These are phyloP conservation scores for Onychostoma macrolepis DNA, from an alignment of 2,113 vertebrate genomes.

Conservation along the genomic window DNA sequence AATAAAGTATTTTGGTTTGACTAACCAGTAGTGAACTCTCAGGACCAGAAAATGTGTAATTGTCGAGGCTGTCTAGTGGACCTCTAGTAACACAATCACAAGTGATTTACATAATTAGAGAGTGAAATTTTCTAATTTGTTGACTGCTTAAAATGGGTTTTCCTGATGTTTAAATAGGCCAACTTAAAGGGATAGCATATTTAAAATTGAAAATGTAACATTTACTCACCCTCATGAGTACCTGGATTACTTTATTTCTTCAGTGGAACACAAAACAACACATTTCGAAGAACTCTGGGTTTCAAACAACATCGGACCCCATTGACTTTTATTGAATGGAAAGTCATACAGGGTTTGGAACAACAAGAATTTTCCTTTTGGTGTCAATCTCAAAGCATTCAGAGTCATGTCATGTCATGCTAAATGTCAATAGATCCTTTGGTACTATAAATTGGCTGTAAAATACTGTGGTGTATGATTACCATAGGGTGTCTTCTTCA, in stretches of 20 bases:
- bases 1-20: neutral
- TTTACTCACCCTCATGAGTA: neutral
- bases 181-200: neutral
- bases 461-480: neutral
- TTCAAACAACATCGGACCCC: neutral
- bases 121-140: neutral
- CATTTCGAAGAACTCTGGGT: neutral
- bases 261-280: neutral
- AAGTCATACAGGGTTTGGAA: neutral
- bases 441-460: neutral
- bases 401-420: neutral
- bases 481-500: neutral
- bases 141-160: neutral
- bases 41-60: neutral
- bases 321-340: neutral
- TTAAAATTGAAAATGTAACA: neutral
- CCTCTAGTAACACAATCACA: neutral
- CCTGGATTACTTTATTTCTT: neutral
- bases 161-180: neutral
- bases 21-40: neutral
- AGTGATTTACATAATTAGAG: neutral
- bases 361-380: too few species aligned
- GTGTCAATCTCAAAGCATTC: neutral
- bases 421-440: neutral
- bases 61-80: neutral